phyloP scores from a whole-genome alignment of 35 echinoderm and acorn worm species.

The Hemicentrotus pulcherrimus region DNA sequence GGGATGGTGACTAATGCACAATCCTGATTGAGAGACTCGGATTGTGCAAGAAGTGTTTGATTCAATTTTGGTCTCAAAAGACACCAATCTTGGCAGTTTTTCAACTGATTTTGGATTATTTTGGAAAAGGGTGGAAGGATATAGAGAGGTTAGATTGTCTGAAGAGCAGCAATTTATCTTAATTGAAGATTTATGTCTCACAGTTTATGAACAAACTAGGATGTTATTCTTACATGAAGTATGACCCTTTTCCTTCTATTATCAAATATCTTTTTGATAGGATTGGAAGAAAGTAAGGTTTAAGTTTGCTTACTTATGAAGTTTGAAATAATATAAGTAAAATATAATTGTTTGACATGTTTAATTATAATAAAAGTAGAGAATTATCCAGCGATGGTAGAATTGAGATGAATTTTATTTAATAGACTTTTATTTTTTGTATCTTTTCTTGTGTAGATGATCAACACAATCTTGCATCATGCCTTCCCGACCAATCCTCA shows the following conservation, averaged over 20 bases:
- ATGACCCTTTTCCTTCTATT: neutral
- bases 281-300: neutral
- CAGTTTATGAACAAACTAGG: neutral
- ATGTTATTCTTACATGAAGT: neutral
- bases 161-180: neutral
- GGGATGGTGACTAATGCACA: neutral
- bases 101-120: neutral
- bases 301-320: too few relatives aligned
- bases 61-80: neutral
- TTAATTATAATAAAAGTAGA: too few relatives aligned
- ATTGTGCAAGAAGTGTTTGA: neutral
- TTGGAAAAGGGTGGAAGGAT: neutral
- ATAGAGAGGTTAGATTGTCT: neutral
- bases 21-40: neutral
- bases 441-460: conserved; percentile 66
- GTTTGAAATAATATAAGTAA: too few relatives aligned
- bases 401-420: neutral
- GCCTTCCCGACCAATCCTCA: conserved; percentile 78
- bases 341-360: too few relatives aligned
- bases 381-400: neutral
- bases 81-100: neutral
- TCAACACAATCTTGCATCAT: conserved; percentile 93
- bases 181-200: neutral
- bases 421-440: conserved; percentile 8
- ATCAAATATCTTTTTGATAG: neutral